Evolutionary conservation across 2,888 invertebrate genomes (phyloP), one percentile per base, ranked within the genome.

Genomic region (Dioctria rufipes): DNA sequence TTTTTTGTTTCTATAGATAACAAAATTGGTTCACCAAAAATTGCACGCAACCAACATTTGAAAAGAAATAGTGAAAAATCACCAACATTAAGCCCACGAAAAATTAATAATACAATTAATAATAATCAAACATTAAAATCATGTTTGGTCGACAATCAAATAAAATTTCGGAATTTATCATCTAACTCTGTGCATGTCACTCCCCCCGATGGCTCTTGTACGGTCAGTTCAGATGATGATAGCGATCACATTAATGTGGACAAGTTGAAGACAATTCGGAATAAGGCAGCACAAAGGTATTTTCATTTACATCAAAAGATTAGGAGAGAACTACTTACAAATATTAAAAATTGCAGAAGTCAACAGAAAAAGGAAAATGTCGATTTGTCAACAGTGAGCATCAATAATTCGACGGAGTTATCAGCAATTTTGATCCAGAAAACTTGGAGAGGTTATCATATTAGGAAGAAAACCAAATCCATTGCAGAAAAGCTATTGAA

Each of bases 381-480:
- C 65, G 85, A 85, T 51, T 83, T 84, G 54, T 82, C 85, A 13
- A 83, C 84, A 83, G 82, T 85, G n/a, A 84, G 82, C 83, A 82
- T 80, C 9, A 86, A 84, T 77, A 80, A 86, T 66, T 46, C 63
- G 9, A 87, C 88, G 0, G 91, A 91, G 84, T 86, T 87, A 0
- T 92, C 96, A 0, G 96, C 95, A 0, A 92, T 95, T 49, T 93
- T 93, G 42, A 96, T 96, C 86, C 96, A 96, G 89, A 94, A 94
- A 88, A 92, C 94, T 89, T 96, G 96, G 96, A 90, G 96, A 40
- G 96, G 96, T 0, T 96, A 95, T 88, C 91, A 93, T 67, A 93
- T 95, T 54, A 90, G 96, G 84, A 95, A 95, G 83, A 88, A 87
- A 86, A 88, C 87, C 37, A 87, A 88, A 67, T 86, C 92, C 89